Base-by-base conservation (phyloP, 2,113 vertebrate species). In the Gorsachius goisagi region DNA sequence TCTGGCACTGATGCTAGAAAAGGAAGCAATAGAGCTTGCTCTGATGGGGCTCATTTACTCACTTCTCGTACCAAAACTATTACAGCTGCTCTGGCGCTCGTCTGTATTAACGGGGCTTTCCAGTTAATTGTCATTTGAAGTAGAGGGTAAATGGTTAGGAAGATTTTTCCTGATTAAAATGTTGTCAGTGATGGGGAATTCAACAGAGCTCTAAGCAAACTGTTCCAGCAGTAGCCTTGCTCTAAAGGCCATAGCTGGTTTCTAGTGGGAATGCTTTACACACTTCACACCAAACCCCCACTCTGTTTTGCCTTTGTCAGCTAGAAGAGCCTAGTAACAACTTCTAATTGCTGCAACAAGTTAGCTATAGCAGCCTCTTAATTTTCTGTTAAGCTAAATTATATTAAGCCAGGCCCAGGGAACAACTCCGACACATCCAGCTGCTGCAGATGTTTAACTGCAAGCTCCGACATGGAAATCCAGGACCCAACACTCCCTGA, bases 151-250 rank as follows among this genome's bases (percentile, higher is more conserved):
- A 94, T 6, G 19, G 41, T 58, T 37, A 66, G 91, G 62, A 79
- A 85, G 71, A 66, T 58, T 79, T 76, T 66, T 76, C 85, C 85
- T 95, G 82, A 95, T 96, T 95, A 88, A 95, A 95, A 88, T 9
- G 32, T 82, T 93, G 30, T 11, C 75, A 39, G 32, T 80, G 82
- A 89, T 52, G 37, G 50, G 71, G 33, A 88, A 79, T 60, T 90
- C 74, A 91, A 44, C 71, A 74, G 81, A 91, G 28, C 71, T 68
- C 88, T 62, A 66, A 79, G 75, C 55, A 83, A 88, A 91, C 50
- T 12, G 12, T 30, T 62, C 28, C 88, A 88, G 87, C 5, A 3
- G 55, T 1, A 53, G 82, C 74, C 53, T 60, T 79, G 49, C 17
- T 67, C 75, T 66, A 52, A 92, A 89, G 73, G 45, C 77, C 55